Evolutionary conservation across 2,797 vertebrate species (phyloP), one percentile per base, ranked within the genome.

Genomic region (Rhadinocentrus ornatus): DNA sequence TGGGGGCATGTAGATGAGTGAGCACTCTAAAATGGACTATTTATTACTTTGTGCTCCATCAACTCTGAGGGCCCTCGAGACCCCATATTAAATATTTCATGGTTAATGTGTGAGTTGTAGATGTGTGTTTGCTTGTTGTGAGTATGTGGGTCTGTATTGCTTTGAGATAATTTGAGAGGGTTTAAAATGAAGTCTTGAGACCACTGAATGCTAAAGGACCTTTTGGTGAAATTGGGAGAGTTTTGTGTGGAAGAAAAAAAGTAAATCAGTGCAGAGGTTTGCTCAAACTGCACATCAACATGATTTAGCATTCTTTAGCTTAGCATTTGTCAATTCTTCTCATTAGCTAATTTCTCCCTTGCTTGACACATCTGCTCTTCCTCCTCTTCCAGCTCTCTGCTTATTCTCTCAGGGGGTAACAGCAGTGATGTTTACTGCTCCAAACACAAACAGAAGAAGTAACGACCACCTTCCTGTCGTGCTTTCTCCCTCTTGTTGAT

Each of bases 11-110:
- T 44, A 37, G 64, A 80, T 66, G 61, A 56, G 67, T 37, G 53
- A 81, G 69, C 22, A 54, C 57, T 79, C 58, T 71, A 62, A 78
- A 86, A 83, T 69, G 41, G 46, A 87, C 58, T 71, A 83, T 84
- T 82, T 81, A 85, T 78, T 73, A 67, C 53, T 73, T 44, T 71
- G 53, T 39, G 52, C 50, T 67, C 73, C 81, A 86, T 89, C 77
- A 78, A 52, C 66, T 66, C 41, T 37, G 15, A 66, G 31, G 48
- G 46, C 56, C 73, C 63, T 2, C 7, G 2, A 69, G 69, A 76
- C 53, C 66, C 37, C 4, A 27, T 26, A 7, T 71, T 87, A 37
- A 88, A 86, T 86, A 75, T 84, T 81, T 83, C 1, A 85, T 77
- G 56, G 31, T 55, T 41, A 15, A 57, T 68, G 37, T 60, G 64